Percentiles rank a stretch among this genome's conserved stretches.
Conservation (phyloP, 2,888 invertebrate species). For the Rhimphoctona megacephalus region DNA sequence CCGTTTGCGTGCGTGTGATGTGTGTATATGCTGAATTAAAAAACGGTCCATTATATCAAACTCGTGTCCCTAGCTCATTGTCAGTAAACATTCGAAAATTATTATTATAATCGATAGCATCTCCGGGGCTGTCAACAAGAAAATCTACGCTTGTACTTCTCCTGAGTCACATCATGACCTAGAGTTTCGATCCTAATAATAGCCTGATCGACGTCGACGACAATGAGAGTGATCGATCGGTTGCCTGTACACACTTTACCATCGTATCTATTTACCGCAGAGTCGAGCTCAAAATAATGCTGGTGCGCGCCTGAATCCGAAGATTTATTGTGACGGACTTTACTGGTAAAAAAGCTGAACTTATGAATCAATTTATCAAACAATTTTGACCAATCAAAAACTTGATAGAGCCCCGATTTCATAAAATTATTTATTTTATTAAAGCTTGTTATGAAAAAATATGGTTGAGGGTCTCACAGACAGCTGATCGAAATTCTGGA, state of each 20-base stretch:
- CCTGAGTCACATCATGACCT: conserved; percentile 3
- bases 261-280: neutral
- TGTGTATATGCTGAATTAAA: neutral
- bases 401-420: neutral
- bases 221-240: conserved; percentile 68
- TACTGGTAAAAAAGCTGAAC: neutral
- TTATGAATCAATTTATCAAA: neutral
- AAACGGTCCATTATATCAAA: conserved; percentile 47
- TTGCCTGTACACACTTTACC: conserved; percentile 44
- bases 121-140: conserved; percentile 60
- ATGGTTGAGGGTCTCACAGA: too few species aligned
- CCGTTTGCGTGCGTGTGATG: neutral
- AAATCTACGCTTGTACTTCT: conserved; percentile 15
- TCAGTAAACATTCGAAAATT: conserved; percentile 55
- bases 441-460: neutral
- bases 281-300: conserved; percentile 11
- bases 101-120: conserved; percentile 66
- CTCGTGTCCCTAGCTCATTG: conserved; percentile 49
- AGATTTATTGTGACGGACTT: neutral
- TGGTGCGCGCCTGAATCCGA: neutral
- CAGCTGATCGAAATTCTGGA: too few species aligned
- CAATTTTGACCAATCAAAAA: neutral
- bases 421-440: neutral
- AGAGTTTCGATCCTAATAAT: conserved; percentile 55
- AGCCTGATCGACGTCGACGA: conserved; percentile 60